Percentiles rank a stretch among this genome's conserved stretches.
Evolutionary conservation across 1,140 invertebrate genomes (phyloP).

Genomic region (Pomacea maculata): DNA sequence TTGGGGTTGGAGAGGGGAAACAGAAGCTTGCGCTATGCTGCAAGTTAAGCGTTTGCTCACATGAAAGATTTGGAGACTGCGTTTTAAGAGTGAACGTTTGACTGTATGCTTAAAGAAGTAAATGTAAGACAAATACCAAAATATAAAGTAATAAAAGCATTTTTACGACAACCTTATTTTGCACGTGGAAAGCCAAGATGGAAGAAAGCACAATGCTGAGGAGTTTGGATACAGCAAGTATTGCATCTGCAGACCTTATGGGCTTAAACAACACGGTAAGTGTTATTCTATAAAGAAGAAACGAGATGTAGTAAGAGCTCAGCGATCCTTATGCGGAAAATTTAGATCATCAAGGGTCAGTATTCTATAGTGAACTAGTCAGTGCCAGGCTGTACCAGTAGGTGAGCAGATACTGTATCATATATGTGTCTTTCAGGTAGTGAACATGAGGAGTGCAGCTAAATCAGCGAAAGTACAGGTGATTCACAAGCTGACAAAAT

Average conservation of each 20-base stretch:
- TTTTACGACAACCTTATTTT: neutral
- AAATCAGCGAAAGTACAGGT: slow-evolving; percentile 39
- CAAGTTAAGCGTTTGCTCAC: neutral
- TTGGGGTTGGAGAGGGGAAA: no score
- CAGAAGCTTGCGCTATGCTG: neutral
- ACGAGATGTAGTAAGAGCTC: neutral
- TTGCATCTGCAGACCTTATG: slow-evolving; percentile 4
- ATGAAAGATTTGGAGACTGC: neutral
- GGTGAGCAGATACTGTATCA: neutral
- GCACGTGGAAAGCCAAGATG: slow-evolving; percentile 4
- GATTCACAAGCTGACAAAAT: slow-evolving; percentile 36
- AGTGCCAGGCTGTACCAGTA: neutral
- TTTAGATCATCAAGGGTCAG: neutral
- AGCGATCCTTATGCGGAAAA: neutral
- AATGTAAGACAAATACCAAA: neutral
- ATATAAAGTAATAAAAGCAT: neutral
- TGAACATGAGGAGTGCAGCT: slow-evolving; percentile 35
- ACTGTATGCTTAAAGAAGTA: neutral
- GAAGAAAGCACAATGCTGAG: neutral
- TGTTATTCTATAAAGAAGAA: neutral
- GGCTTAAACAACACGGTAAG: slow-evolving; percentile 12
- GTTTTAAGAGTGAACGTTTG: neutral
- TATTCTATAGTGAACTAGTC: neutral
- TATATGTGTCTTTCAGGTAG: slow-evolving; percentile 30
- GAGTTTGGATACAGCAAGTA: slow-evolving; percentile 1